These are phyloP conservation scores for Sternotherus odoratus DNA, from an alignment of 2,797 vertebrate genomes.

Conservation along the genomic window DNA sequence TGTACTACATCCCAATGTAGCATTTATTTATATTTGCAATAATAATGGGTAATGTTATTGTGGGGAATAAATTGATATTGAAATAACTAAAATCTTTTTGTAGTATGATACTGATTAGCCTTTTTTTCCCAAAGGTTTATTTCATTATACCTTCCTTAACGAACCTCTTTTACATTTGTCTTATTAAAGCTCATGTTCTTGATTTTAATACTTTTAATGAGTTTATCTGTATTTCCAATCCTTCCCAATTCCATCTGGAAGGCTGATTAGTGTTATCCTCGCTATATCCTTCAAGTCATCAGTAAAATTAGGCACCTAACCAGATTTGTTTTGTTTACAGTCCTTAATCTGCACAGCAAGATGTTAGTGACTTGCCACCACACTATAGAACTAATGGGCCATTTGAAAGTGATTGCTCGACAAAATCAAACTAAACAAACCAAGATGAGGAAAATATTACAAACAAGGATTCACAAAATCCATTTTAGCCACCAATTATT, in stretches of 20 bases:
- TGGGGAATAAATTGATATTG: not conserved
- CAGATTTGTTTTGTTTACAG: not conserved
- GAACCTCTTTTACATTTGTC: rapidly evolving
- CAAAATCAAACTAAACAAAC: not conserved
- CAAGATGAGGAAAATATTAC: not conserved
- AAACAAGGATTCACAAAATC: not conserved
- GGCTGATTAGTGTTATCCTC: not conserved
- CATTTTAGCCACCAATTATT: not conserved
- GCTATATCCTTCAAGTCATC: not conserved
- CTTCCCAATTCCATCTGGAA: not conserved
- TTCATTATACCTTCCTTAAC: not conserved
- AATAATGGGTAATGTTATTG: not conserved
- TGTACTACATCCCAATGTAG: not conserved
- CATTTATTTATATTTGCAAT: not conserved
- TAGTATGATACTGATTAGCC: not conserved
- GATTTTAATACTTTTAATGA: not conserved
- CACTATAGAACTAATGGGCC: not conserved
- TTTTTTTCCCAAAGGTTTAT: not conserved
- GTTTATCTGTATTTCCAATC: not conserved
- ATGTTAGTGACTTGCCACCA: not conserved
- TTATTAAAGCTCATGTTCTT: not conserved
- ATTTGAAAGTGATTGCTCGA: not conserved
- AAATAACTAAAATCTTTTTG: not conserved
- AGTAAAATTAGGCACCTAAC: not conserved
- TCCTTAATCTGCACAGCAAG: not conserved